Base-by-base conservation (phyloP, 1,140 invertebrate species). In the Metaphire vulgaris region DNA sequence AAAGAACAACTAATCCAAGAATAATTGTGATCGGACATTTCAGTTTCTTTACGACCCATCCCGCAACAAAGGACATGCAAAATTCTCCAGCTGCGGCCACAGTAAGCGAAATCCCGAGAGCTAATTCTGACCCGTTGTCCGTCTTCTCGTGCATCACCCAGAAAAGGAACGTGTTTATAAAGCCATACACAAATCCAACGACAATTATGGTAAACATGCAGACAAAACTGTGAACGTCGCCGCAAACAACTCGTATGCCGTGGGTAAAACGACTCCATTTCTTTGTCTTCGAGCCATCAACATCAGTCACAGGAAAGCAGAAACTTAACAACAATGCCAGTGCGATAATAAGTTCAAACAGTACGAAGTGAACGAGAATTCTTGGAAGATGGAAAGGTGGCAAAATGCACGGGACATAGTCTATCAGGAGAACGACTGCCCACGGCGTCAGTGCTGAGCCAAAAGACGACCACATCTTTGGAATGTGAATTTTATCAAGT, bases 281-380 rank as follows among this genome's bases (percentile, higher is more conserved):
- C 15, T 73, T 73, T 21, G 12, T 41, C 6, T 56, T 28, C 2
- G n/a, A 28, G 67, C n/a, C 26, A 26, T 21, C 32, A 31, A 14
- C 26, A 2, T 29, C 70, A 34, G 56, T 29, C 1, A 72, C 34
- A n/a, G 72, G 72, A 73, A 56, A 73, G 16, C 33, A 73, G 16
- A 73, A 14, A 41, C 32, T 34, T 2, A 73, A 30, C 12, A 73
- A 34, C 32, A 73, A 41, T 21, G 72, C 29, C 14, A 56, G 2
- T 12, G 28, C 14, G 21, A 34, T 31, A 34, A 73, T 41, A 1
- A 73, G 0, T n/a, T 28, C 29, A 34, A 73, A 73, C 1, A 30
- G 28, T 26, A 31, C 28, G 41, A 73, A 73, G 30, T 73, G 72
- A 26, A 73, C 33, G 41, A 73, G 72, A 28, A 73, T 73, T 28